phyloP scores from a whole-genome alignment of 2,888 invertebrate species.

The Notocelia uddmanniana region DNA sequence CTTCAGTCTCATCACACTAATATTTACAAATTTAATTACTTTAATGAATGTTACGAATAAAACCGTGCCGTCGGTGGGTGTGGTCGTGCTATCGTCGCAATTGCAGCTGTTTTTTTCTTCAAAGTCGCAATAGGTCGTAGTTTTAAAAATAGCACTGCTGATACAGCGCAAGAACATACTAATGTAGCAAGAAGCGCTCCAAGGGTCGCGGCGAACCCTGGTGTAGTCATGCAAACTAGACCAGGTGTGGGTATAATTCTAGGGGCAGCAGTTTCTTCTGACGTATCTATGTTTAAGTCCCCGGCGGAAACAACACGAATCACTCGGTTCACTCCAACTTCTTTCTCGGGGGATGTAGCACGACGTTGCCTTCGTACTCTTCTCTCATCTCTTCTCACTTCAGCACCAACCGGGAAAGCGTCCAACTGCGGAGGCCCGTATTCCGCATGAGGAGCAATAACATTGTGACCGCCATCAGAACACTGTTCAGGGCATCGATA shows the following conservation, averaged over 20 bases:
- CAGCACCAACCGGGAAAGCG: constrained; percentile 85
- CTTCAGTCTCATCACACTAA: constrained; percentile 85
- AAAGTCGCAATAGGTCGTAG: constrained; percentile 89
- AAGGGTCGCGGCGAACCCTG: constrained; percentile 95
- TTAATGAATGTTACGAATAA: constrained; percentile 86
- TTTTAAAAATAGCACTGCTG: constrained; percentile 93
- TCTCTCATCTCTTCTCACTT: constrained; percentile 90
- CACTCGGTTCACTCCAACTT: constrained; percentile 95
- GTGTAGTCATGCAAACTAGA: constrained; percentile 96
- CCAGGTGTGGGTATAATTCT: constrained; percentile 88
- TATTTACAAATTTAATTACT: constrained; percentile 82
- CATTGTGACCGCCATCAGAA: constrained; percentile 87
- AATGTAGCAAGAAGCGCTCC: constrained; percentile 93
- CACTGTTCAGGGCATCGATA: constrained; percentile 97
- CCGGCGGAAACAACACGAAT: constrained; percentile 97
- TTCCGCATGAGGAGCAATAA: constrained; percentile 86
- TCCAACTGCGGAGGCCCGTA: constrained; percentile 90
- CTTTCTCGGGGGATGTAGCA: constrained; percentile 88
- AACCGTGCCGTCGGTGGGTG: constrained; percentile 84
- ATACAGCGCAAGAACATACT: constrained; percentile 93
- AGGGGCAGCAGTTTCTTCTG: constrained; percentile 88
- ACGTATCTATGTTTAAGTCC: constrained; percentile 92
- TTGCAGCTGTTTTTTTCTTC: constrained; percentile 84
- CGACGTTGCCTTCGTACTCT: constrained; percentile 89
- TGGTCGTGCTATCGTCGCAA: constrained; percentile 78